Conservation (phyloP, 30 jellyfish, hydroid and myxozoan genomes). For the Clytia hemisphaerica region DNA sequence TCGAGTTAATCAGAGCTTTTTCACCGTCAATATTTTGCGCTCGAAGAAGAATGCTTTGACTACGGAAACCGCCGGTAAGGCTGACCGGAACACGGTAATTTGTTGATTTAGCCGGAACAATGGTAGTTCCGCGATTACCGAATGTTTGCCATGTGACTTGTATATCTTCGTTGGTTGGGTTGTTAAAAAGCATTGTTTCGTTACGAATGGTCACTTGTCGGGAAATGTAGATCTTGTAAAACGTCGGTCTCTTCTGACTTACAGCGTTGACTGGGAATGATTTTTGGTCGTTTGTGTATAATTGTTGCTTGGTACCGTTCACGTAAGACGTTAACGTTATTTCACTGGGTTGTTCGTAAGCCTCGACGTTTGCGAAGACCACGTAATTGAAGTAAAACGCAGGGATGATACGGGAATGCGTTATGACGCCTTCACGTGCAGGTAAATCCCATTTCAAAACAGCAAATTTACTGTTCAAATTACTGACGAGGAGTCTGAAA, state of each 20-base stretch:
- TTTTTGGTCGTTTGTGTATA: not conserved
- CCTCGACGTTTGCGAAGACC: not conserved
- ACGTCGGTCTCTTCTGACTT: not conserved
- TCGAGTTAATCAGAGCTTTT: not conserved
- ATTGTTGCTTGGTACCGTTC: not conserved
- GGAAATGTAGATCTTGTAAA: not conserved
- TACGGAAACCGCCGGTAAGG: slow-evolving; percentile 1
- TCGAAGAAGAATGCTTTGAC: not conserved
- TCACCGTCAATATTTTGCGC: not conserved
- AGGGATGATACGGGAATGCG: not conserved
- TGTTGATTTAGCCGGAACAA: not conserved
- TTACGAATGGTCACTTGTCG: not conserved
- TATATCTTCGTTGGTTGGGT: slow-evolving; percentile 7
- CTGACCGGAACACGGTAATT: not conserved
- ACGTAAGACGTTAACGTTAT: not conserved
- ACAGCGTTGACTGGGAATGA: not conserved
- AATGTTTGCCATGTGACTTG: not conserved
- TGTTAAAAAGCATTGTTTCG: not conserved
- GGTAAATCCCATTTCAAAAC: not conserved
- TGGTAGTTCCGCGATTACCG: not conserved
- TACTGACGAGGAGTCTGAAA: not conserved
- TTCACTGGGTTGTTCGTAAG: not conserved
- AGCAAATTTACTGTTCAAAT: not conserved
- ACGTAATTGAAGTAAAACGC: slow-evolving; percentile 1
- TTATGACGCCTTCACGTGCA: not conserved